Conservation (phyloP, 1,140 invertebrate genomes). For the Musca domestica region DNA sequence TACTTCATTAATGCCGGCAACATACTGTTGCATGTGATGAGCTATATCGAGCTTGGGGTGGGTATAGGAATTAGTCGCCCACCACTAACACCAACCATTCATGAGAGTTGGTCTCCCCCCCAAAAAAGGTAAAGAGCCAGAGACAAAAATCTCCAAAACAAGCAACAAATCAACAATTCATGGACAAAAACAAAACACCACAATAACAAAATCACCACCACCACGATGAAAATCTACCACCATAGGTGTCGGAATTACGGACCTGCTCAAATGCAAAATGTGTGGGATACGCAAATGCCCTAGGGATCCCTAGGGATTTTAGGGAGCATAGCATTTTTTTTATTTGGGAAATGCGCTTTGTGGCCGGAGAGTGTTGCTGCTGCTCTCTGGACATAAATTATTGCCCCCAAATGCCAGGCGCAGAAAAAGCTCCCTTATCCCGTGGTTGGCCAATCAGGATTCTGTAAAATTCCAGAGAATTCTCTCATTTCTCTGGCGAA, state of each 20-base stretch:
- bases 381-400: conserved; percentile 1
- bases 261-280: not conserved
- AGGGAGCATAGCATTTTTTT: not conserved
- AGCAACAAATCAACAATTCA: too few species aligned
- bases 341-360: not conserved
- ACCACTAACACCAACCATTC: too few species aligned
- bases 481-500: conserved; percentile 29
- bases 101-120: too few species aligned
- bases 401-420: conserved; percentile 33
- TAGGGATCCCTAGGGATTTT: not conserved
- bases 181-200: too few species aligned
- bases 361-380: not conserved
- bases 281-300: not conserved
- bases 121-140: too few species aligned
- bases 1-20: too few species aligned
- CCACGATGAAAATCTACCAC: not conserved
- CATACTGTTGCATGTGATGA: too few species aligned
- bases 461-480: conserved; percentile 34
- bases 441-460: conserved; percentile 33
- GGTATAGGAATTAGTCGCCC: too few species aligned
- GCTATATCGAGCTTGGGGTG: too few species aligned
- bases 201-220: too few species aligned
- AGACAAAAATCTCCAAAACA: too few species aligned
- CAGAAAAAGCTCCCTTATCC: conserved; percentile 40
- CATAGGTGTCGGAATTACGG: not conserved